Conservation (phyloP, 2,888 invertebrate genomes). For the Agrochola litura region DNA sequence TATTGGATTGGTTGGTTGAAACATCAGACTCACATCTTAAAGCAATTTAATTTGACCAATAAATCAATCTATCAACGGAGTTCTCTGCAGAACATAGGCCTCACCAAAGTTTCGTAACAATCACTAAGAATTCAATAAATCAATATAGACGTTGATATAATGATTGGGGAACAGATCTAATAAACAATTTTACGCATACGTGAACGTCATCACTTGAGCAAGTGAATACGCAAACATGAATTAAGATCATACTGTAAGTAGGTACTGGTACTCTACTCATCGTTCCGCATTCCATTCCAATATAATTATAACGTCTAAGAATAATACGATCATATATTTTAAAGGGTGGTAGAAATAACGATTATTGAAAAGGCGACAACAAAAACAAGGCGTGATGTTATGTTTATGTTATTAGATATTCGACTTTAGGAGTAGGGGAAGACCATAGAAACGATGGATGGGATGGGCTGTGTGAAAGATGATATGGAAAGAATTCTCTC, state of each 20-base stretch:
- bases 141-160: conserved; percentile 31
- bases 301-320: background rate
- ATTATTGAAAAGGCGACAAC: conserved; percentile 15
- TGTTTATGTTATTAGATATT: background rate
- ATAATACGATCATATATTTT: background rate
- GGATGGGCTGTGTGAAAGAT: background rate
- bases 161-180: conserved; percentile 24
- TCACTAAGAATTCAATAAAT: conserved; percentile 22
- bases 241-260: conserved; percentile 25
- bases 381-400: too few species aligned
- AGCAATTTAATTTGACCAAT: background rate
- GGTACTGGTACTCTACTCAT: background rate
- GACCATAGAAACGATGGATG: background rate
- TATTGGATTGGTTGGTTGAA: too few species aligned
- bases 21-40: background rate
- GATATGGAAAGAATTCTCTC: background rate
- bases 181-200: conserved; percentile 33
- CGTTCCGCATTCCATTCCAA: conserved; percentile 38
- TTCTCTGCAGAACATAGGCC: background rate
- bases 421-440: background rate
- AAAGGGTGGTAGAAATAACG: background rate
- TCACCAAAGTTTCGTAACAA: background rate
- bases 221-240: conserved; percentile 26
- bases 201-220: conserved; percentile 14
- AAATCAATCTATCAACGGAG: conserved; percentile 4